phyloP scores from a whole-genome alignment of 1,140 invertebrate genomes.

The Schlechtendalia chinensis region DNA sequence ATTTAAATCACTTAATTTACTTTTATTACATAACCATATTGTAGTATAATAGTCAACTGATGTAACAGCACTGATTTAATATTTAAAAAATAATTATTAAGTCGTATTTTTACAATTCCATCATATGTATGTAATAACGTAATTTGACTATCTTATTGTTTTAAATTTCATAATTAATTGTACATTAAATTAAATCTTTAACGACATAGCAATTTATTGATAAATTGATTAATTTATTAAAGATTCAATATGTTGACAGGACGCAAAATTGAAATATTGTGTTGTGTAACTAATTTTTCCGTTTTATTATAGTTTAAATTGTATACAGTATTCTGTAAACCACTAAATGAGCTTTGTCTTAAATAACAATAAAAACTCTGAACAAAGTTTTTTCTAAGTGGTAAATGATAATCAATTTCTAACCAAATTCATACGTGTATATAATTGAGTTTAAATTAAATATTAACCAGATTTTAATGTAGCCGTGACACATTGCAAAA shows the following conservation, averaged over 20 bases:
- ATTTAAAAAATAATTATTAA: no score
- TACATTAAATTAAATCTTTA: not conserved
- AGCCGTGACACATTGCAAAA: not conserved
- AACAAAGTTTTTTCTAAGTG: not conserved
- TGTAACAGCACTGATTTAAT: no score
- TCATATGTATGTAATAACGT: no score
- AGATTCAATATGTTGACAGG: not conserved
- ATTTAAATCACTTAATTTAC: not conserved
- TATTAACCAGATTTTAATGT: not conserved
- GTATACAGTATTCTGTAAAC: not conserved
- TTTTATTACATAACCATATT: not conserved
- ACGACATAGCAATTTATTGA: not conserved
- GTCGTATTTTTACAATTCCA: no score
- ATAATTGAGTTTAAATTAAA: not conserved
- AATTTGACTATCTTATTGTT: no score
- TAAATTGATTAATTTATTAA: no score
- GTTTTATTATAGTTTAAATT: not conserved
- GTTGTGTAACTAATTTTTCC: not conserved
- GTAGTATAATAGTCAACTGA: not conserved
- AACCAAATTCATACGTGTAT: not conserved
- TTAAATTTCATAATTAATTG: not conserved
- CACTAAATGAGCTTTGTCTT: not conserved
- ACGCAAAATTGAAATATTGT: not conserved
- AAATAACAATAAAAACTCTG: constrained; percentile 21
- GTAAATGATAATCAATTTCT: constrained; percentile 3